Evolutionary conservation across 2,797 vertebrate species (phyloP), one percentile per base, ranked within the genome.

Genomic region (Scyliorhinus canicula): DNA sequence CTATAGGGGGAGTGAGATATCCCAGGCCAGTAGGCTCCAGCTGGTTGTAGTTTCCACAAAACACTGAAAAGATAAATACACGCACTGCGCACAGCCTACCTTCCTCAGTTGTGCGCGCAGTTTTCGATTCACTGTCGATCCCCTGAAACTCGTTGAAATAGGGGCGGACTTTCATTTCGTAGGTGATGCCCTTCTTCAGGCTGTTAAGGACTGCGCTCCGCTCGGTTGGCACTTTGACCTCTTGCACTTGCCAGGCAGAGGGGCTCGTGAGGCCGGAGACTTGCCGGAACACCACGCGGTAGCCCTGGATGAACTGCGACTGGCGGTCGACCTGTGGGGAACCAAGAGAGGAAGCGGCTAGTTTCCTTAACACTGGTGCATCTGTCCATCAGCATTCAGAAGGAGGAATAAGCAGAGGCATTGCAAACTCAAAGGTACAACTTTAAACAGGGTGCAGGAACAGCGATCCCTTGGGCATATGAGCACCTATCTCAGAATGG

Each of bases 141-240:
- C 99, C 99, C 95, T 99, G 99, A 96, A 99, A 99, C 95, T 99
- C 99, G 95, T 99, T 99, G 97, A 99, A 99, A 95, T 99, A 99
- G 0, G 99, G 99, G 1, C 99, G 98, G 55, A 99, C 98, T 97
- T 99, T 99, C 96, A 99, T 98, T 96, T 99, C 99, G 0, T 99
- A 99, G 93, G 98, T 98, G 67, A 99, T 98, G 0, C 99, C 99
- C 96, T 99, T 99, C 96, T 98, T 99, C 93, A 99, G 97, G 90
- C 96, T 97, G 28, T 98, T 96, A 0, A 99, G 97, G 86, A 99
- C 96, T 86, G 98, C 97, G 12, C 97, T 98, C 84, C 99, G 98
- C 95, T 99, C 99, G 0, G 98, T 98, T 0, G 99, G 98, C 31
- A 99, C 97, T 95, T 99, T 99, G 93, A 98, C 98, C 57, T 99